Conservation (phyloP, 2,113 vertebrate species). For the Sminthopsis crassicaudata region DNA sequence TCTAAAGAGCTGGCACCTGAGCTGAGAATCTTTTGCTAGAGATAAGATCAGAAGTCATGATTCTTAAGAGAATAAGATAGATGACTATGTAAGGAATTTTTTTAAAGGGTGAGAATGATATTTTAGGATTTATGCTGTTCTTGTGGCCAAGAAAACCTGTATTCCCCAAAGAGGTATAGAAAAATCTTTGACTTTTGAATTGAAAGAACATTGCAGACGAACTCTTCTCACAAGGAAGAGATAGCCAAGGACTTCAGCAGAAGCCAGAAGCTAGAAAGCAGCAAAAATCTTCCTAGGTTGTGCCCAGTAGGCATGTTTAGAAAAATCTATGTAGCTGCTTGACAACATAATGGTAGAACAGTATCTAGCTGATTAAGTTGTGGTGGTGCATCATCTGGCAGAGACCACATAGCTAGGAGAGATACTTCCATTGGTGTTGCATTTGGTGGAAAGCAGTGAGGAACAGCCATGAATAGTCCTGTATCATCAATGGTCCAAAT, state of each 20-base stretch:
- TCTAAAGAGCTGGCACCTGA: background rate
- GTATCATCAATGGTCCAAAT: background rate
- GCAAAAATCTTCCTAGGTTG: background rate
- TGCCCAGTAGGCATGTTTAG: background rate
- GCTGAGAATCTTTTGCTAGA: background rate
- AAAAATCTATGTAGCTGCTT: background rate
- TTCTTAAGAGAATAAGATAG: background rate
- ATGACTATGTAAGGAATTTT: background rate
- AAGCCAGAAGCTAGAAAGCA: background rate
- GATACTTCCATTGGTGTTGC: background rate
- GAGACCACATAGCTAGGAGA: background rate
- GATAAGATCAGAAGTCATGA: background rate
- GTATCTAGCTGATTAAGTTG: background rate
- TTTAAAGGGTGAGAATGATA: background rate
- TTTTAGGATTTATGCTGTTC: background rate
- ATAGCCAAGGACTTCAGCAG: background rate
- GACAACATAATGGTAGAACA: background rate
- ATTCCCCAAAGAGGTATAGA: background rate
- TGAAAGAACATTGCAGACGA: background rate
- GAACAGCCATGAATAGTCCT: background rate
- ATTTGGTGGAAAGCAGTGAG: background rate
- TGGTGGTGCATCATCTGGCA: background rate
- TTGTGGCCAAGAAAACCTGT: background rate
- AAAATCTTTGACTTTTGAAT: background rate
- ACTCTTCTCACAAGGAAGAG: background rate